These are phyloP conservation scores for Caerostris extrusa DNA, from an alignment of 1,140 invertebrate genomes.

Conservation along the genomic window DNA sequence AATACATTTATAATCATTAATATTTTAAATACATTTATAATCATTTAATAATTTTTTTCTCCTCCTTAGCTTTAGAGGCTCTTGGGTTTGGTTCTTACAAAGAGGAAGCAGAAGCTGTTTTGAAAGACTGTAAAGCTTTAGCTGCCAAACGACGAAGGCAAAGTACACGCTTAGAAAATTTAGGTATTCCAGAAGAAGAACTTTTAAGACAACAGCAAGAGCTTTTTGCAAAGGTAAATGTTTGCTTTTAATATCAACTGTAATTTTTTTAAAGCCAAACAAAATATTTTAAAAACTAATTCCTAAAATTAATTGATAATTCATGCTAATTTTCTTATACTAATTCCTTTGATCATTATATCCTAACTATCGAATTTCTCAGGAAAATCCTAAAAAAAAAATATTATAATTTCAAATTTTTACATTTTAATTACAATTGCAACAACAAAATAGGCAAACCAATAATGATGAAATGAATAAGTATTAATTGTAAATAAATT, in stretches of 20 bases:
- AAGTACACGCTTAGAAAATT: conserved; percentile 96
- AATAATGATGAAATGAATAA: conserved; percentile 78
- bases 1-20: not conserved
- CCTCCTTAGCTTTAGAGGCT: conserved; percentile 89
- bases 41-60: not conserved
- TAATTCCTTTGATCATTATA: too few species aligned
- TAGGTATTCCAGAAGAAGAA: conserved; percentile 99
- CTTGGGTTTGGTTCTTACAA: conserved; percentile 96
- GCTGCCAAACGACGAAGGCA: conserved; percentile 95
- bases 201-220: conserved; percentile 97
- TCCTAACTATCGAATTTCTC: too few species aligned
- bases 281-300: too few species aligned
- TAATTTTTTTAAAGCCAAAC: too few species aligned
- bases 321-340: too few species aligned
- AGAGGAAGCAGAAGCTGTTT: conserved; percentile 94
- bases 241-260: too few species aligned
- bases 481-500: not conserved
- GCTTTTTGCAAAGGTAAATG: conserved; percentile 94
- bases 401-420: too few species aligned
- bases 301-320: too few species aligned
- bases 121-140: conserved; percentile 97
- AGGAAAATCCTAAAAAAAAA: too few species aligned
- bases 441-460: conserved; percentile 76
- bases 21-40: not conserved
- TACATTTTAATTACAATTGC: conserved; percentile 66